These are phyloP conservation scores for Peromyscus californicus DNA, from an alignment of 2,113 vertebrate species.

Conservation along the genomic window DNA sequence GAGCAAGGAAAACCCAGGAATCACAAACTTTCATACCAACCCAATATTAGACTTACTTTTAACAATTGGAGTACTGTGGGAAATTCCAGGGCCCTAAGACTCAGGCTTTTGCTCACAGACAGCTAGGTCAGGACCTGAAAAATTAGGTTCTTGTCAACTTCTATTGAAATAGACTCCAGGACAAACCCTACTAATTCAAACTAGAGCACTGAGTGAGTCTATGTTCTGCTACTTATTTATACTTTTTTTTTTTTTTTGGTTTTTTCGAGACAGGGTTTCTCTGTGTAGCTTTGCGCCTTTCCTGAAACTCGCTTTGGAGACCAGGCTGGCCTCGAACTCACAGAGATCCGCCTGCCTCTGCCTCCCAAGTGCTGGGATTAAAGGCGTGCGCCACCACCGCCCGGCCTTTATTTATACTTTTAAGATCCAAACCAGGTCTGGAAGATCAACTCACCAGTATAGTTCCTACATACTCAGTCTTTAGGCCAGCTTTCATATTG, in stretches of 20 bases:
- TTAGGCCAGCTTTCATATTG: background rate
- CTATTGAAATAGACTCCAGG: background rate
- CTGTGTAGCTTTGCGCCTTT: too few relatives aligned
- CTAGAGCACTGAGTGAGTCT: background rate
- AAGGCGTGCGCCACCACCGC: too few relatives aligned
- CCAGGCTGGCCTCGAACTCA: too few relatives aligned
- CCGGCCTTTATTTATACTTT: background rate
- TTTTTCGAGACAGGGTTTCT: too few relatives aligned
- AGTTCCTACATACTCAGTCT: background rate
- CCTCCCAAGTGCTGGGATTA: too few relatives aligned
- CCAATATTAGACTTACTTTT: fast-evolving
- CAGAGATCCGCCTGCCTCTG: too few relatives aligned
- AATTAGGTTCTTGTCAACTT: background rate
- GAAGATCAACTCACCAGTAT: background rate
- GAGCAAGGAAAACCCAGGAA: background rate
- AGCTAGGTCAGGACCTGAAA: fast-evolving
- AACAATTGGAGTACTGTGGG: background rate
- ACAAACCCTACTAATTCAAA: fast-evolving
- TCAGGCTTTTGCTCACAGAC: background rate
- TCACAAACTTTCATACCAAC: background rate
- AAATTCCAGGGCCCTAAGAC: too few relatives aligned
- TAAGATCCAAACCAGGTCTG: background rate
- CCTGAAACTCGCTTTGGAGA: too few relatives aligned
- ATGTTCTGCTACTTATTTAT: background rate
- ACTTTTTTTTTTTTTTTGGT: too few relatives aligned